Evolutionary conservation across 2,113 vertebrate species (phyloP).

Genomic region (Thermophis baileyi): DNA sequence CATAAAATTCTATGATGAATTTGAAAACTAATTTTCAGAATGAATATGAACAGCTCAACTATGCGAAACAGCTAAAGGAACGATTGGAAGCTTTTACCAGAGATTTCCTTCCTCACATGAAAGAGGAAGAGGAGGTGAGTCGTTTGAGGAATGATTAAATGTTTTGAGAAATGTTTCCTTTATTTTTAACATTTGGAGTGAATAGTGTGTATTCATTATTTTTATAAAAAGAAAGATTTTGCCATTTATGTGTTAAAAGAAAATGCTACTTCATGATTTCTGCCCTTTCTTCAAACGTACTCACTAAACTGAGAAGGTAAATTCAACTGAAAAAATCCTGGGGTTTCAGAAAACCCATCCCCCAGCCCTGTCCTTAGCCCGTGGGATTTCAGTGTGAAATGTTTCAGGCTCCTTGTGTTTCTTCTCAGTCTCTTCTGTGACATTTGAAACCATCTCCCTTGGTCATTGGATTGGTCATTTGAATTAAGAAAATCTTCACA

Average conservation of each 20-base stretch:
- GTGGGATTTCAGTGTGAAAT: background rate
- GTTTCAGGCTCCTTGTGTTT: background rate
- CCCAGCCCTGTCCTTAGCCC: background rate
- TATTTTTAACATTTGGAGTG: background rate
- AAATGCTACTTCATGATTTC: background rate
- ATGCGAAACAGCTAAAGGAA: constrained; percentile 95
- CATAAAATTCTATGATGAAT: background rate
- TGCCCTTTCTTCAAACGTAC: background rate
- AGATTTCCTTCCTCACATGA: constrained; percentile 99
- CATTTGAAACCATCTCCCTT: background rate
- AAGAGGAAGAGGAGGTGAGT: constrained; percentile 96
- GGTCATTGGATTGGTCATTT: background rate
- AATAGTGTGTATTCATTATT: background rate
- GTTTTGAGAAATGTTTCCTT: background rate
- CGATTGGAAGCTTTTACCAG: constrained; percentile 93
- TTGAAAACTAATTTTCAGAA: constrained; percentile 72
- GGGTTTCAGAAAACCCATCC: background rate
- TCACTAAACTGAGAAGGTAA: background rate
- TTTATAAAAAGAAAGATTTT: background rate
- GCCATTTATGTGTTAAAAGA: background rate
- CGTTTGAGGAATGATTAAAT: background rate
- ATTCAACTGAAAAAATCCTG: background rate
- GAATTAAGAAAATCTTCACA: background rate
- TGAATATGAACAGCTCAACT: constrained; percentile 96
- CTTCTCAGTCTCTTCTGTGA: background rate